These are phyloP conservation scores for Premnoplex brunnescens DNA, from an alignment of 2,797 vertebrate species.

Conservation along the genomic window DNA sequence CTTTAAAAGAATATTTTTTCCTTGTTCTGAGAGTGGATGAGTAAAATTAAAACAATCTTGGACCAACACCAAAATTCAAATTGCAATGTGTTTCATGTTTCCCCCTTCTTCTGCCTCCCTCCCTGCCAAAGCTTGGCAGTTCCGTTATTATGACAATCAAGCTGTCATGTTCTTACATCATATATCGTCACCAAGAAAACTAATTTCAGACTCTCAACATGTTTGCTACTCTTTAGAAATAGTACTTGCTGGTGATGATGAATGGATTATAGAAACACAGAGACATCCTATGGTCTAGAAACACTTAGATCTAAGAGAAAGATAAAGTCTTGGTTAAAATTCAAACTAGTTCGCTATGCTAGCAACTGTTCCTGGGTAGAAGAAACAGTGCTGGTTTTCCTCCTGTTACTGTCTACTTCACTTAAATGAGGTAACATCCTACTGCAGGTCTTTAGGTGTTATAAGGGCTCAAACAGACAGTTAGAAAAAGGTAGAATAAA, in stretches of 20 bases:
- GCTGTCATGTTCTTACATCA: slow-evolving; percentile 24
- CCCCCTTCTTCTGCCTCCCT: not conserved
- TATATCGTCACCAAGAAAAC: slow-evolving; percentile 41
- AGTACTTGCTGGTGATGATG: slow-evolving; percentile 14
- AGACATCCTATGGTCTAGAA: not conserved
- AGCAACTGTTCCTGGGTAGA: not conserved
- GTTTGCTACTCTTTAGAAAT: slow-evolving; percentile 32
- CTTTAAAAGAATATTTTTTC: not conserved
- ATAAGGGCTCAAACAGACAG: not conserved
- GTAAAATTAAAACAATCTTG: slow-evolving; percentile 42
- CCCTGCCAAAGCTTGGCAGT: not conserved
- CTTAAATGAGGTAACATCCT: not conserved
- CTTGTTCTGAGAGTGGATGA: not conserved
- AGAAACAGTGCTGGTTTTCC: not conserved
- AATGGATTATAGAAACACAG: slow-evolving; percentile 23
- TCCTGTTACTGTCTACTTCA: not conserved
- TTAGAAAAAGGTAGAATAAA: not conserved
- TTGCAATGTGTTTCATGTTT: not conserved
- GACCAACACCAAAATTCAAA: slow-evolving; percentile 44
- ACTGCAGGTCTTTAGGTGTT: not conserved
- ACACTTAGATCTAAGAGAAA: not conserved
- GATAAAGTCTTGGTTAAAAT: not conserved
- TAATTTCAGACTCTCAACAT: slow-evolving; percentile 48
- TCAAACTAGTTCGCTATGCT: not conserved
- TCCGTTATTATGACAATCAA: slow-evolving; percentile 61